Evolutionary conservation across 2,797 vertebrate species (phyloP).

Genomic region (Luscinia luscinia): DNA sequence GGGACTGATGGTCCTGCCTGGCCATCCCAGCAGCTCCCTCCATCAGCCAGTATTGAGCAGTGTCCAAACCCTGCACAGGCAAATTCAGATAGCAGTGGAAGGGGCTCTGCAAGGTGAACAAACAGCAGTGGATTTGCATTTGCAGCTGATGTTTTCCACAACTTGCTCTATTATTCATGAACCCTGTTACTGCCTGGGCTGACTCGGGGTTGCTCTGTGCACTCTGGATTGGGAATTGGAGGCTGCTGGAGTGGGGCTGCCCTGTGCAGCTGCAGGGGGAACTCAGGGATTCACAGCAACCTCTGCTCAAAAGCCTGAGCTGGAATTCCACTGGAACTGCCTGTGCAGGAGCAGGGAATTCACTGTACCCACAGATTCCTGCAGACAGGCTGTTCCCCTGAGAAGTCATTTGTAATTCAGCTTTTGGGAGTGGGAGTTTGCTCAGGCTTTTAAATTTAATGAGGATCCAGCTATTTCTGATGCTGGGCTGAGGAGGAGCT

Average conservation of each 20-base stretch:
- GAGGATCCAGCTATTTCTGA: background rate
- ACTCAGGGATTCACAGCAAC: background rate
- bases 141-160: background rate
- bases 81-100: too few relatives aligned
- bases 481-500: background rate
- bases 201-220: background rate
- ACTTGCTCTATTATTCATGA: background rate
- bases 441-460: background rate
- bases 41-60: fast-evolving
- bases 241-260: background rate
- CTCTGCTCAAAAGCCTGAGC: background rate
- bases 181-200: background rate
- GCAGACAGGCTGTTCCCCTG: background rate
- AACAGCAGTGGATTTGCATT: background rate
- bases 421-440: background rate
- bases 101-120: background rate
- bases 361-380: background rate
- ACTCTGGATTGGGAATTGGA: background rate
- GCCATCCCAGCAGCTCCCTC: background rate
- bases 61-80: background rate
- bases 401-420: background rate
- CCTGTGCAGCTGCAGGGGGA: background rate
- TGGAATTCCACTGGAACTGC: background rate
- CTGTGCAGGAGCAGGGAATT: background rate
- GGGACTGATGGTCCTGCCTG: background rate